Percentiles rank a stretch among this genome's conserved stretches.
These are phyloP conservation scores for Orussus abietinus DNA, from an alignment of 1,140 invertebrate genomes.

Conservation along the genomic window DNA sequence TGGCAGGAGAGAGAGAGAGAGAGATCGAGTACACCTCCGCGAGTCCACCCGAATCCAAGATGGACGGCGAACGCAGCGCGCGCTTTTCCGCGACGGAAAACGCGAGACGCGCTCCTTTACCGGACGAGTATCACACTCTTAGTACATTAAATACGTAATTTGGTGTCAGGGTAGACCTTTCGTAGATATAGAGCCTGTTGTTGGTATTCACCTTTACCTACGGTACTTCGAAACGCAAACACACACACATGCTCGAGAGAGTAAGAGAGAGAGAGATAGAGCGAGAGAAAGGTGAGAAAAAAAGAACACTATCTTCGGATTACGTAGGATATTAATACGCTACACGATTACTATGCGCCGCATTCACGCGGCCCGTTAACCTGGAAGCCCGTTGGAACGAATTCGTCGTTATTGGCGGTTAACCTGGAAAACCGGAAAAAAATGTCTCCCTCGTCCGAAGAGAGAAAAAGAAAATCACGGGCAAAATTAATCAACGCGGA, in stretches of 20 bases:
- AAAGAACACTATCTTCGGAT: slow-evolving; percentile 17
- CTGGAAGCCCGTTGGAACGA: too few relatives aligned
- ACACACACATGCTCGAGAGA: not conserved
- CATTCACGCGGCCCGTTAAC: too few relatives aligned
- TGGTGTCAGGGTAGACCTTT: slow-evolving; percentile 57
- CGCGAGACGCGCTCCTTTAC: too few relatives aligned
- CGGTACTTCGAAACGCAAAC: too few relatives aligned
- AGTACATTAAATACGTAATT: slow-evolving; percentile 59
- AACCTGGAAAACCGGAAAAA: not conserved
- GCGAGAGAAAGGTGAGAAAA: slow-evolving; percentile 10
- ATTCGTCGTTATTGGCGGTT: too few relatives aligned
- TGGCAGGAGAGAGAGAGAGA: too few relatives aligned
- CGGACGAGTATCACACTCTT: slow-evolving; percentile 54
- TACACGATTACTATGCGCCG: too few relatives aligned
- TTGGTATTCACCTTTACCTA: too few relatives aligned
- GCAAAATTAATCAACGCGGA: slow-evolving; percentile 13
- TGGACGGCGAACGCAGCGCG: not conserved
- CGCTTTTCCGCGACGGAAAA: too few relatives aligned
- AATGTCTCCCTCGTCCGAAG: slow-evolving; percentile 20
- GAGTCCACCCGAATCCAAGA: too few relatives aligned
- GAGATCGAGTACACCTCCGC: too few relatives aligned
- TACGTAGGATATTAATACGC: slow-evolving; percentile 29
- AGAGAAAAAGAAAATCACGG: slow-evolving; percentile 7
- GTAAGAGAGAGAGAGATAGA: slow-evolving; percentile 7
- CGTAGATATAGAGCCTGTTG: slow-evolving; percentile 50